These are phyloP conservation scores for Clepsis dumicolana DNA, from an alignment of 2,888 invertebrate species.

Conservation along the genomic window DNA sequence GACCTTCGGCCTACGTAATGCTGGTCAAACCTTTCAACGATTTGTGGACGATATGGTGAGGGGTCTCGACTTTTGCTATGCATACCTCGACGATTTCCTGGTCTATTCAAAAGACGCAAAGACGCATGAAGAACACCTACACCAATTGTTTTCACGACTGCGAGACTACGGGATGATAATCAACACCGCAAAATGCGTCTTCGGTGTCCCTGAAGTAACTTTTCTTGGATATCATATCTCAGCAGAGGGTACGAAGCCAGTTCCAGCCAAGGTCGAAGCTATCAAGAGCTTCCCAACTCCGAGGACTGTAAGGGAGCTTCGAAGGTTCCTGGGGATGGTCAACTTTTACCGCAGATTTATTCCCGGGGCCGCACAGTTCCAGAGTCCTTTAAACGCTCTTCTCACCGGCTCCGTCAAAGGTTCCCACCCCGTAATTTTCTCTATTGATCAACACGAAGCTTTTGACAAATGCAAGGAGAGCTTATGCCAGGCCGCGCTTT, in stretches of 20 bases:
- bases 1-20: too few species aligned
- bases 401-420: conserved; percentile 44
- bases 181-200: conserved; percentile 51
- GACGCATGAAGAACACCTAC: conserved; percentile 52
- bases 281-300: conserved; percentile 48
- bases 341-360: too few species aligned
- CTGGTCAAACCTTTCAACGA: too few species aligned
- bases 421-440: too few species aligned
- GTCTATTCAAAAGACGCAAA: conserved; percentile 40
- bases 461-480: too few species aligned
- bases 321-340: conserved; percentile 56
- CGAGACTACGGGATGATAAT: conserved; percentile 51
- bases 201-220: conserved; percentile 45
- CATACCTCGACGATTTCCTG: conserved; percentile 58
- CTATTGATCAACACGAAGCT: too few species aligned
- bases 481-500: too few species aligned
- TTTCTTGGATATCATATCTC: conserved; percentile 50
- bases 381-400: conserved; percentile 52
- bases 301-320: conserved; percentile 51
- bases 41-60: too few species aligned
- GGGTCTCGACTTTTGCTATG: conserved; percentile 42
- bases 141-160: conserved; percentile 49
- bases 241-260: conserved; percentile 48
- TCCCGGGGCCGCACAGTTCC: too few species aligned
- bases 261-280: conserved; percentile 52